phyloP scores from a whole-genome alignment of 1,140 invertebrate species.

The Anadara kagoshimensis region DNA sequence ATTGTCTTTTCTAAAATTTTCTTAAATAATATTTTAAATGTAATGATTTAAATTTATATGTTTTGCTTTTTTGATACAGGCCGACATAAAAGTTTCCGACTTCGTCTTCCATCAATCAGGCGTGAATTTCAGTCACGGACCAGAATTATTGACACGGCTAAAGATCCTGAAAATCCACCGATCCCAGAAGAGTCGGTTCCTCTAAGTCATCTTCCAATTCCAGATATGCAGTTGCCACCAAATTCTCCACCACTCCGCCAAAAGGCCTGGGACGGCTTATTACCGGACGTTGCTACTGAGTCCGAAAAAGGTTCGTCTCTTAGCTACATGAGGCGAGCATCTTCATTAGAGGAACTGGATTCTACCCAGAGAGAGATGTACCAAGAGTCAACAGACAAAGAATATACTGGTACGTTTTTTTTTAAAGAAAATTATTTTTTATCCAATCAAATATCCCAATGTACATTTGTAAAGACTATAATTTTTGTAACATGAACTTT shows the following conservation, averaged over 20 bases:
- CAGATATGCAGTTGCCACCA: constrained; percentile 20
- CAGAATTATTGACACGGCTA: constrained; percentile 44
- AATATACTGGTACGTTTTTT: constrained; percentile 3
- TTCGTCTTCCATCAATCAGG: constrained; percentile 69
- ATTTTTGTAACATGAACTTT: no score
- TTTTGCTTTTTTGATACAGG: constrained; percentile 48
- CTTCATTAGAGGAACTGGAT: constrained; percentile 56
- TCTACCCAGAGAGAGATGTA: constrained; percentile 20
- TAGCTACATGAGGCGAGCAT: constrained; percentile 45
- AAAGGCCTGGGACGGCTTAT: constrained; percentile 10
- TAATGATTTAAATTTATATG: background rate
- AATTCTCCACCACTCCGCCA: constrained; percentile 23
- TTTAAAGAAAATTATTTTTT: no score
- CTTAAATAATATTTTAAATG: background rate
- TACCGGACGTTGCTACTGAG: constrained; percentile 3
- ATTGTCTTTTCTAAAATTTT: no score
- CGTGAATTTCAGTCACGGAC: constrained; percentile 55
- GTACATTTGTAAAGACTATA: no score
- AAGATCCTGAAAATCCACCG: constrained; percentile 63
- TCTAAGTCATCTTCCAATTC: constrained; percentile 55
- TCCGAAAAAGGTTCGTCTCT: constrained; percentile 13
- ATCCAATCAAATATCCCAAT: no score
- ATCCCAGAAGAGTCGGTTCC: constrained; percentile 57
- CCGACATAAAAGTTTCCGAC: constrained; percentile 69
- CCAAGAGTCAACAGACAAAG: background rate